Base-by-base conservation (phyloP, 2,113 vertebrate species). In the Tinamus guttatus region DNA sequence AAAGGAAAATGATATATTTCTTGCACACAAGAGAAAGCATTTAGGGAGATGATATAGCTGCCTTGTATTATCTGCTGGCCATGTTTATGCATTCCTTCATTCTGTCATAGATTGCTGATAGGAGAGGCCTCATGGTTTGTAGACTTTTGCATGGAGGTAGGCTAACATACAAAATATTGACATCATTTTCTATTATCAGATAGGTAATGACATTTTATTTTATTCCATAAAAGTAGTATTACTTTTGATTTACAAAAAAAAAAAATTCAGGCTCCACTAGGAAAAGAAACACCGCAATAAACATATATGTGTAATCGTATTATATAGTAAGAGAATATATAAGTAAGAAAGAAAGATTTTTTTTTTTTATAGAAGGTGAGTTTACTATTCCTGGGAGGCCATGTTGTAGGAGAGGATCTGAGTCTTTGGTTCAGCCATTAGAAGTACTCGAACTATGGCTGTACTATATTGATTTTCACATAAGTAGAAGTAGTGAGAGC, bases 281-380 rank as follows among this genome's bases (percentile, higher is more conserved):
- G 87, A 96, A 67, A 93, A 93, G 91, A 88, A 62, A 62, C 47
- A 54, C 24, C 40, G 49, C 54, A 41, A 76, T 81, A 94, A 81
- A 93, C 77, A 60, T 2, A 12, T 54, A 65, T 82, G 58, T 34
- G 74, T 58, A 94, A 79, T 62, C 80, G 95, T 93, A 16, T 65
- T 24, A 82, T 88, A 91, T 47, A 93, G 62, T 63, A 92, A 96
- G 63, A 27, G 79, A 87, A 76, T 60, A 54, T 8, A 36, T 45
- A 81, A 76, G 7, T 64, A 54, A 54, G 14, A 25, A 2, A 2
- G 1, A 40, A 16, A n/a, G n/a, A n/a, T n/a, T n/a, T n/a, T n/a
- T n/a, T n/a, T n/a, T n/a, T n/a, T n/a, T n/a, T n/a, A n/a, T n/a
- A 11, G 32, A 81, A 68, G 27, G 7, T 68, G 36, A 59, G 20